Evolutionary conservation across 2,888 invertebrate genomes (phyloP).

Genomic region (Ctenicera cuprea): DNA sequence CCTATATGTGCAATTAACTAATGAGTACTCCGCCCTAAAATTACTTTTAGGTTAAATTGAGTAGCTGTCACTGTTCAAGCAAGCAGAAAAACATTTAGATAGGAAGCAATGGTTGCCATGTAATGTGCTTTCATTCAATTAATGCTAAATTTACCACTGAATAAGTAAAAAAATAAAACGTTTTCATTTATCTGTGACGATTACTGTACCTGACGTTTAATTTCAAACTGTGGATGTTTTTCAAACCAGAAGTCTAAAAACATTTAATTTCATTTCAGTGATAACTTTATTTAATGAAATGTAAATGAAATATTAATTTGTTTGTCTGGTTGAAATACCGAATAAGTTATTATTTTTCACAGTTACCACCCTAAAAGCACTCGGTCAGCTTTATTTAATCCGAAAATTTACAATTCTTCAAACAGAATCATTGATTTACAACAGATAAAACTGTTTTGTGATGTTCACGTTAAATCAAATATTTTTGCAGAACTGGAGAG

Average conservation of each 20-base stretch:
- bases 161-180: too few relatives aligned
- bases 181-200: too few relatives aligned
- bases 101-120: background rate
- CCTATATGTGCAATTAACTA: background rate
- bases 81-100: constrained; percentile 1
- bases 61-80: background rate
- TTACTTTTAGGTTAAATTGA: background rate
- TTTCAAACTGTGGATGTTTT: background rate
- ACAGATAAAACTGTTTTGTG: background rate
- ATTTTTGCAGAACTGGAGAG: background rate
- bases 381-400: background rate
- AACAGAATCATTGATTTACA: background rate
- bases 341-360: background rate
- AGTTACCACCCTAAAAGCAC: background rate
- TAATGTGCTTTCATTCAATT: background rate
- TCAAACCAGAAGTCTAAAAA: background rate
- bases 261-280: background rate
- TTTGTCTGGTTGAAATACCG: background rate
- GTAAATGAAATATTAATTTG: background rate
- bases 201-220: constrained; percentile 1
- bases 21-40: constrained; percentile 17
- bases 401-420: background rate
- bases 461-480: background rate
- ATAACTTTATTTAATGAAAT: background rate
- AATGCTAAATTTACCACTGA: background rate